Evolutionary conservation across 30 jellyfish, hydroid and myxozoan species (phyloP), one percentile per base, ranked within the genome.

Genomic region (Cassiopea xamachana): DNA sequence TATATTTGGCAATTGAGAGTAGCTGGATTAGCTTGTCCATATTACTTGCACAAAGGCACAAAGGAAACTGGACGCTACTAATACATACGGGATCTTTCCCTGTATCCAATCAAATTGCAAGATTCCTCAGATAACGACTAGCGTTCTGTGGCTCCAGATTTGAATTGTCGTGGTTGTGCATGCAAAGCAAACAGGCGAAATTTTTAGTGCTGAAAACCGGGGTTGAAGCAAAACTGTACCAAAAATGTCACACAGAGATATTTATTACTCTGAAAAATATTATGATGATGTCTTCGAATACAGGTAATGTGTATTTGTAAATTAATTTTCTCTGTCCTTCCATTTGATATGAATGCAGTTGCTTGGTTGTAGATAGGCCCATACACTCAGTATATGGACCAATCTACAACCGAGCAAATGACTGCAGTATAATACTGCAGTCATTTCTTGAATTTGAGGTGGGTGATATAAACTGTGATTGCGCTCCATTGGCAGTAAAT

Each of bases 201-300:
- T 27, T 27, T 27, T 27, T 27, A 27, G 0, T 27, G 39, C 39
- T 27, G 39, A 27, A 27, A 27, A 14, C 49, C 27, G 59, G n/a
- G 70, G 58, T 9, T 47, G 44, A 44, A 14, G 9, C 27, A 4
- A 8, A 58, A 60, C 3, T 60, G 17, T 8, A 44, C n/a, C 69
- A 2, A 87, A 87, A 62, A 88, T 88, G 95, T 79, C 91, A 18
- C 67, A 46, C 75, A 69, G 96, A 60, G 92, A 89, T 73, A 84
- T 91, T 50, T 91, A 83, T 49, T 90, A 90, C 62, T 90, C 92
- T 8, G 96, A 90, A 7, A 81, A 80, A 74, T 90, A 81, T 85
- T 83, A 75, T 48, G 97, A 91, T 91, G 93, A 91, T 19, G 78
- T 84, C 45, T 91, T 46, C 74, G 93, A 91, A 79, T 91, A 89